A percentile compares a stretch with the other conserved stretches of the same genome.
Conservation (phyloP, 2,113 vertebrate genomes). For the Gavia stellata region DNA sequence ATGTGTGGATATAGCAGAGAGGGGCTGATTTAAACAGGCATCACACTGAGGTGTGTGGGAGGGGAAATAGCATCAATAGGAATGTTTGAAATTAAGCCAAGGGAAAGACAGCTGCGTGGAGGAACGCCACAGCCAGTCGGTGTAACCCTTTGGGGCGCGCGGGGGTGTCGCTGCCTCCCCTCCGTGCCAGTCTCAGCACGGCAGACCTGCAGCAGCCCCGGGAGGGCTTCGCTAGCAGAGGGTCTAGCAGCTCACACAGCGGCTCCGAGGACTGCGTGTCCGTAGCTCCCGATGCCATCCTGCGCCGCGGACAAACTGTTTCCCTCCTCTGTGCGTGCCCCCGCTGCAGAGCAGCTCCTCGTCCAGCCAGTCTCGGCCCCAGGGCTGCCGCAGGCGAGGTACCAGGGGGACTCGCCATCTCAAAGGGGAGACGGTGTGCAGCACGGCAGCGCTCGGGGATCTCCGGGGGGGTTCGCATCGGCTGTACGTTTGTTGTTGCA, state of each 20-base stretch:
- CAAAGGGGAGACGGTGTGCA: not conserved
- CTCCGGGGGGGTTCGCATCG: accelerated
- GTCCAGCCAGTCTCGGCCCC: accelerated
- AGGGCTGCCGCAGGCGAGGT: accelerated
- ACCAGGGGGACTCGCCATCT: not conserved
- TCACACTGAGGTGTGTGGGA: conserved; percentile 44
- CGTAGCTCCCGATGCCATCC: accelerated
- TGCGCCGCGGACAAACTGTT: accelerated
- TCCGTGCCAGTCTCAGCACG: not conserved
- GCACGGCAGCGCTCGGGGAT: accelerated
- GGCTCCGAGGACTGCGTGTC: accelerated
- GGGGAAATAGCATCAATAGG: conserved; percentile 48
- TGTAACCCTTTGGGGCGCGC: not conserved
- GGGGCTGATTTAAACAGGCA: not conserved
- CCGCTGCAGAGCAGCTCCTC: not conserved
- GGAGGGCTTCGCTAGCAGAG: accelerated
- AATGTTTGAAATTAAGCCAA: conserved; percentile 55
- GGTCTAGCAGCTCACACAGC: accelerated
- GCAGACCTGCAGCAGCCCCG: not conserved
- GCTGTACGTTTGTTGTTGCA: not conserved
- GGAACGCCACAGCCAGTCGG: not conserved
- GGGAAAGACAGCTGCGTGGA: conserved; percentile 26
- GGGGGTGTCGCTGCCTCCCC: not conserved
- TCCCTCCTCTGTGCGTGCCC: accelerated
- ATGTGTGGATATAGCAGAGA: not conserved